Evolutionary conservation across 1,140 invertebrate species (phyloP), one percentile per base, ranked within the genome.

Genomic region (Nomia melanderi): DNA sequence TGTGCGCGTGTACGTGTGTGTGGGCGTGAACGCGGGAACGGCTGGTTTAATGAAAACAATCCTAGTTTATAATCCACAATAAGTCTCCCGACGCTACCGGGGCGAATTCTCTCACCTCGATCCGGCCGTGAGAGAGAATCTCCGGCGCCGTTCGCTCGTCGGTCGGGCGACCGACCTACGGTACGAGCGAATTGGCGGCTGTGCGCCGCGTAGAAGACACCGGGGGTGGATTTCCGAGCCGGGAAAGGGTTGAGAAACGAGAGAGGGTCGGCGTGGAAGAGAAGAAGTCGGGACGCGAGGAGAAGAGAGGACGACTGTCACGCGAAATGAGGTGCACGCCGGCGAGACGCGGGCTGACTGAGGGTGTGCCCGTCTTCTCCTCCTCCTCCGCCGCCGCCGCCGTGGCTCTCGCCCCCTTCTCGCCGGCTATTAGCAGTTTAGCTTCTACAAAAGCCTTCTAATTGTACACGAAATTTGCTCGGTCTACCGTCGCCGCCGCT

Each of bases 391-490:
- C 33, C 33, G 8, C 33, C 33, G 8, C 33, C 33, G 3, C 33
- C 33, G 8, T 36, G 8, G 3, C 33, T 8, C 3, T 36, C 33
- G 3, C 33, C 59, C 70, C 79, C 64, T 69, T 82, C 60, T 53
- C 78, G 59, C 78, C 27, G 78, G 80, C 84, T 86, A 86, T 86
- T 85, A 86, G 84, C 88, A 89, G 87, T 89, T 90, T 90, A 87
- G 84, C 79, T 88, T 87, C 86, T 88, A 89, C 84, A 86, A 90
- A 90, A 89, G 88, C 84, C 87, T 85, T 89, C 86, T 91, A 90
- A 91, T 90, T 90, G 90, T 89, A 90, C 89, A 90, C 85, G 88
- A 90, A 91, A 90, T 90, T 91, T 78, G 82, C 83, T 77, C 71
- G 59, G 72, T 81, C 77, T 66, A 67, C 64, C 65, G 81, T 86